Conservation (phyloP, 2,888 invertebrate species). For the Lepidocyrtinus sp. region DNA sequence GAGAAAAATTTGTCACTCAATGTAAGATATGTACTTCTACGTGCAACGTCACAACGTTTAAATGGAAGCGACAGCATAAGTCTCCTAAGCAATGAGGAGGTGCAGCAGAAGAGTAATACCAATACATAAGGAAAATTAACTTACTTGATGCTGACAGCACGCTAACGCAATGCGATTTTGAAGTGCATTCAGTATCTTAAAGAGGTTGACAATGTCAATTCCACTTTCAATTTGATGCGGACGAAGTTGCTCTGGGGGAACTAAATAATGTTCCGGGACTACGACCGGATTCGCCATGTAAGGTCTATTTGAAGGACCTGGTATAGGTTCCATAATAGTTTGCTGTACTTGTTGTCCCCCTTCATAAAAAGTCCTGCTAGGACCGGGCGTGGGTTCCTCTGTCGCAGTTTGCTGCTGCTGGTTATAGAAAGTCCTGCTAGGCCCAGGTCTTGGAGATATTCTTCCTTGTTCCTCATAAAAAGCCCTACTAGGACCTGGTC, state of each 20-base stretch:
- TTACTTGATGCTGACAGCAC: slow-evolving; percentile 51
- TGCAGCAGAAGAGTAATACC: too few species aligned
- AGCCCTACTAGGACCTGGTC: too few species aligned
- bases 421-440: too few species aligned
- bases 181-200: slow-evolving; percentile 47
- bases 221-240: slow-evolving; percentile 50
- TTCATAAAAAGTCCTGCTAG: neutral
- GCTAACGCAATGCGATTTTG: slow-evolving; percentile 47
- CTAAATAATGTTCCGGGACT: slow-evolving; percentile 34
- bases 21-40: too few species aligned
- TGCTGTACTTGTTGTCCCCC: slow-evolving; percentile 40
- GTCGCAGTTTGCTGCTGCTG: too few species aligned
- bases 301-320: slow-evolving; percentile 27
- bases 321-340: slow-evolving; percentile 28
- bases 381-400: neutral
- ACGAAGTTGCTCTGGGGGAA: slow-evolving; percentile 34
- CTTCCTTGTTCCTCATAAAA: too few species aligned
- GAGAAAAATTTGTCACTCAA: too few species aligned
- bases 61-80: too few species aligned
- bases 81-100: too few species aligned
- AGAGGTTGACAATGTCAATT: slow-evolving; percentile 51
- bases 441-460: neutral
- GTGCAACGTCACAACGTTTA: too few species aligned
- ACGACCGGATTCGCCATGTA: slow-evolving; percentile 25
- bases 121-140: too few species aligned